Evolutionary conservation across 2,888 invertebrate genomes (phyloP), one percentile per base, ranked within the genome.

Genomic region (Strigamia transsilvanica): DNA sequence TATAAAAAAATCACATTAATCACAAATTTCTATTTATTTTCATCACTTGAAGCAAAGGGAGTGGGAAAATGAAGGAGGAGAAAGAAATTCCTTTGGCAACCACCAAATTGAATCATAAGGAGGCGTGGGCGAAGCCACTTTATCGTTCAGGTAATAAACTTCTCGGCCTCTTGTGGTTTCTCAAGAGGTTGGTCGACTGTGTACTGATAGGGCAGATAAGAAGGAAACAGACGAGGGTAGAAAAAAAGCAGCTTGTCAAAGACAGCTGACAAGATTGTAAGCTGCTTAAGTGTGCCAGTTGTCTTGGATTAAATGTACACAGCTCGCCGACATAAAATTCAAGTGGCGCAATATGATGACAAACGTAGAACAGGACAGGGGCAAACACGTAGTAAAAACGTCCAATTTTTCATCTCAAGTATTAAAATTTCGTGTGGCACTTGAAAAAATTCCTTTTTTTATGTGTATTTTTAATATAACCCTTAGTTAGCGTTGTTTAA

Each of bases 121-220:
- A 73, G 73, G 73, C 32, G 32, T 32, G 73, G 73, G 73, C 27
- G 73, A 73, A 73, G 73, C 73, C 73, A 73, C 73, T 73, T 73
- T 32, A 73, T 73, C 73, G 73, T 27, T 27, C 73, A 73, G 73
- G 73, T 73, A 73, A 73, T 73, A 73, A 73, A 73, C 73, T 73
- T 73, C 73, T 73, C 32, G 73, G 73, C 73, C 73, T 73, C 73
- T 73, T 73, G 73, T 73, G 73, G 73, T 73, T 73, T 73, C 73
- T 73, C 73, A 73, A 73, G 73, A 73, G 73, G 73, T 73, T 73
- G 73, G 73, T 73, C 32, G 73, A 73, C 27, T 73, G 73, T 73
- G 73, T 73, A 73, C 73, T 73, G 73, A 73, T 73, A 73, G 73
- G 73, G 27, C 73, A 73, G 73, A 73, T 73, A 73, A 73, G 73